These are phyloP conservation scores for Parauchenoglanis ngamensis DNA, from an alignment of 2,797 vertebrate genomes.

Conservation along the genomic window DNA sequence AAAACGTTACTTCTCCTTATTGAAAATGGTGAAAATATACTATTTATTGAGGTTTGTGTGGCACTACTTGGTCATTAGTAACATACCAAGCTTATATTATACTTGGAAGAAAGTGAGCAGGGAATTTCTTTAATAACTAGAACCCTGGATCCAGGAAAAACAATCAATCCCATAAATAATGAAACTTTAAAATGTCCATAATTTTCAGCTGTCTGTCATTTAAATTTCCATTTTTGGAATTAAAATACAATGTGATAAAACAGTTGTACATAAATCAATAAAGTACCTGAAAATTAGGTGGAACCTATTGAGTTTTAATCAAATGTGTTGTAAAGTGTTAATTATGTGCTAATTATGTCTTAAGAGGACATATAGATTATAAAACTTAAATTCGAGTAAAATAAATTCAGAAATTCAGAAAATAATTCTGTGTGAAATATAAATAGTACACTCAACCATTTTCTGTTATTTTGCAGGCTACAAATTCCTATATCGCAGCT, in stretches of 20 bases:
- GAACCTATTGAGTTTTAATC: background rate
- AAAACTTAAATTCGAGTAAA: background rate
- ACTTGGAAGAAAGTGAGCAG: background rate
- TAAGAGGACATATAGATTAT: background rate
- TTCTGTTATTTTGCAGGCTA: constrained; percentile 68
- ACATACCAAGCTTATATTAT: background rate
- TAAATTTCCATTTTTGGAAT: background rate
- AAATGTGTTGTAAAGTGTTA: background rate
- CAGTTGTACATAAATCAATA: background rate
- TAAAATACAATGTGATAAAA: background rate
- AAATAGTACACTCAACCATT: background rate
- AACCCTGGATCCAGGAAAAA: background rate
- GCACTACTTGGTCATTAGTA: background rate
- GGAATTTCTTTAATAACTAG: background rate
- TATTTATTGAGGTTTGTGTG: background rate
- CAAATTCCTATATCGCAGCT: constrained; percentile 82
- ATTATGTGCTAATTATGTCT: background rate
- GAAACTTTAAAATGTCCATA: too few relatives aligned
- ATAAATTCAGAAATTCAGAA: background rate
- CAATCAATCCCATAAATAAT: background rate
- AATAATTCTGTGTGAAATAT: background rate
- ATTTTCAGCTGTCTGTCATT: background rate
- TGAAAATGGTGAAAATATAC: background rate
- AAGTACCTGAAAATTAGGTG: background rate
- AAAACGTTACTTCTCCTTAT: background rate